These are phyloP conservation scores for Euschistus heros DNA, from an alignment of 1,140 invertebrate genomes.

Conservation along the genomic window DNA sequence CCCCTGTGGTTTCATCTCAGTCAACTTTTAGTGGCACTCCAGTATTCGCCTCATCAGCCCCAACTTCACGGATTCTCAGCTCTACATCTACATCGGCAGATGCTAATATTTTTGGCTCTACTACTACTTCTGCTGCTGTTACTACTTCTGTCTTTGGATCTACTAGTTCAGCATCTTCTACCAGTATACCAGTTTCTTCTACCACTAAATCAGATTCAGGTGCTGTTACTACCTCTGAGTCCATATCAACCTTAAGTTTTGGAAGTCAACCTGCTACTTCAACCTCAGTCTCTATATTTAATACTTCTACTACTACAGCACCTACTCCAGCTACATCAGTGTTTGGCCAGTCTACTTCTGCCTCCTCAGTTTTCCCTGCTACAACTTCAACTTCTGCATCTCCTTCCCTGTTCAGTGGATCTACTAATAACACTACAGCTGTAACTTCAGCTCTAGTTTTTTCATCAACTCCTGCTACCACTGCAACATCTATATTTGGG, in stretches of 20 bases:
- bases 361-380: background rate
- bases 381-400: background rate
- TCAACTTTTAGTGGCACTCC: background rate
- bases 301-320: background rate
- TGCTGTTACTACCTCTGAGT: background rate
- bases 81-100: background rate
- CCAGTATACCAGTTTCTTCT: background rate
- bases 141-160: slow-evolving; percentile 1
- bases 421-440: background rate
- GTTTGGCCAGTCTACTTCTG: slow-evolving; percentile 5
- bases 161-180: background rate
- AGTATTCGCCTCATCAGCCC: background rate
- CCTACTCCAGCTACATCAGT: background rate
- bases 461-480: background rate
- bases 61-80: background rate
- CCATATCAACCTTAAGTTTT: background rate
- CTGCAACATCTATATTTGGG: slow-evolving; percentile 15
- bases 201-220: background rate
- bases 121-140: background rate
- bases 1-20: background rate
- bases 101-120: background rate
- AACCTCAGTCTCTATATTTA: background rate
- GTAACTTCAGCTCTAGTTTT: slow-evolving; percentile 10
- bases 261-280: background rate
- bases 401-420: background rate